Evolutionary conservation across 2,888 invertebrate genomes (phyloP).

Genomic region (Drosophila borealis): DNA sequence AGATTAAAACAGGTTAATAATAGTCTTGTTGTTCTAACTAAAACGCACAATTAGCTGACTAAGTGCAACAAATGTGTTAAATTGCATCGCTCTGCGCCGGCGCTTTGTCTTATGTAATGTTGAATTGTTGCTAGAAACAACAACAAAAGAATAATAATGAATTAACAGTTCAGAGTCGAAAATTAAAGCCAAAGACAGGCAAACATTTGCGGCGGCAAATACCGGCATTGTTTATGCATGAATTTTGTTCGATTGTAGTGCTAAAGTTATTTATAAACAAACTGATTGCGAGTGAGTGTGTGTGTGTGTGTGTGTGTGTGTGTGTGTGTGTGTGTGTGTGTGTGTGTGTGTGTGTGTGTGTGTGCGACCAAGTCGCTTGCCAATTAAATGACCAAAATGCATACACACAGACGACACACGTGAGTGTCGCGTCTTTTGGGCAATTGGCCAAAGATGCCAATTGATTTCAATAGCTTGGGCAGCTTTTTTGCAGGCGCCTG

Average conservation of each 20-base stretch:
- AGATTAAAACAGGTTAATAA: constrained; percentile 33
- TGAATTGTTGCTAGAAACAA: neutral
- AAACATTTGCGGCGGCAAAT: constrained; percentile 11
- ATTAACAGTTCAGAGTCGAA: constrained; percentile 5
- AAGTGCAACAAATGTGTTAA: constrained; percentile 2
- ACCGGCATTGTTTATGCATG: constrained; percentile 9
- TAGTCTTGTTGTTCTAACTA: constrained; percentile 10
- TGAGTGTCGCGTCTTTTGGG: constrained; percentile 45
- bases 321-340: constrained; percentile 13
- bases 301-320: constrained; percentile 10
- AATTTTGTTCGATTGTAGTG: constrained; percentile 38
- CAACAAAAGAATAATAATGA: neutral
- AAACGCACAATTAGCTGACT: constrained; percentile 19
- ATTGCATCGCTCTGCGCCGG: neutral
- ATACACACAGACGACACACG: constrained; percentile 25
- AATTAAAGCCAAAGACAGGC: constrained; percentile 4
- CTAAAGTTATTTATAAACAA: constrained; percentile 78
- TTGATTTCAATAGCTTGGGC: constrained; percentile 33
- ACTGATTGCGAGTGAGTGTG: constrained; percentile 26
- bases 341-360: constrained; percentile 19
- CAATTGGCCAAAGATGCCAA: constrained; percentile 42
- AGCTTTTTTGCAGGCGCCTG: constrained; percentile 27
- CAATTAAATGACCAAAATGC: constrained; percentile 47
- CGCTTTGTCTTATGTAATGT: neutral
- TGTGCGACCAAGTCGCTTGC: constrained; percentile 23